Evolutionary conservation across 2,888 invertebrate species (phyloP).

Genomic region (Copidosoma aretas): DNA sequence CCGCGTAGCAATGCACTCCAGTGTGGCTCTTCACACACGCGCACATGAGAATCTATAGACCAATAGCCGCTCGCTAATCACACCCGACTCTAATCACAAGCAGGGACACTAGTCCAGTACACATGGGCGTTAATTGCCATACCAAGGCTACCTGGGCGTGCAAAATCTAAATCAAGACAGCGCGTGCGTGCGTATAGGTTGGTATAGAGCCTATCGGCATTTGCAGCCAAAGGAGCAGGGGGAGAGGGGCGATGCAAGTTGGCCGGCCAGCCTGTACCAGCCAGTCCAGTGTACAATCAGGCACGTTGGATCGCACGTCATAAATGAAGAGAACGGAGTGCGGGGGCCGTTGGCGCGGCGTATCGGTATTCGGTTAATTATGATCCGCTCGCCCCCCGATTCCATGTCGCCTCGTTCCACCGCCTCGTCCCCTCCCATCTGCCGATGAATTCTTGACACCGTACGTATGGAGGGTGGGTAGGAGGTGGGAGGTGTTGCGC

Average conservation of each 20-base stretch:
- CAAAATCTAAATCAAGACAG: conserved; percentile 34
- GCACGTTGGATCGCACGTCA: background rate
- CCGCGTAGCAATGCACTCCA: conserved; percentile 1
- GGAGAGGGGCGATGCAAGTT: background rate
- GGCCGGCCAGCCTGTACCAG: background rate
- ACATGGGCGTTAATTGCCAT: conserved; percentile 28
- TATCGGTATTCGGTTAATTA: conserved; percentile 61
- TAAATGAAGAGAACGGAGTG: background rate
- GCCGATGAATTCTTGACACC: conserved; percentile 61
- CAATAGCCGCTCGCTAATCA: conserved; percentile 34
- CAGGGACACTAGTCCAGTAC: background rate
- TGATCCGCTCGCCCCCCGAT: conserved; percentile 49
- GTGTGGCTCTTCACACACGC: background rate
- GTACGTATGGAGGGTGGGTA: conserved; percentile 41
- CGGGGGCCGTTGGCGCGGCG: conserved; percentile 38
- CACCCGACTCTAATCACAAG: conserved; percentile 35
- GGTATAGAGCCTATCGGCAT: background rate
- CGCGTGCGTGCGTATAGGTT: background rate
- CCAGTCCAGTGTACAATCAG: background rate
- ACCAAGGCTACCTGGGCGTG: conserved; percentile 19
- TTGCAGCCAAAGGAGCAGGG: background rate
- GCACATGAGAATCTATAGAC: conserved; percentile 23
- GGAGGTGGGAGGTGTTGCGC: conserved; percentile 26
- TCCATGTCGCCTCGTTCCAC: too few species aligned
- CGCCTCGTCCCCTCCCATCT: too few species aligned